These are phyloP conservation scores for Dermatophagoides farinae DNA, from an alignment of 1,140 invertebrate genomes.

Conservation along the genomic window DNA sequence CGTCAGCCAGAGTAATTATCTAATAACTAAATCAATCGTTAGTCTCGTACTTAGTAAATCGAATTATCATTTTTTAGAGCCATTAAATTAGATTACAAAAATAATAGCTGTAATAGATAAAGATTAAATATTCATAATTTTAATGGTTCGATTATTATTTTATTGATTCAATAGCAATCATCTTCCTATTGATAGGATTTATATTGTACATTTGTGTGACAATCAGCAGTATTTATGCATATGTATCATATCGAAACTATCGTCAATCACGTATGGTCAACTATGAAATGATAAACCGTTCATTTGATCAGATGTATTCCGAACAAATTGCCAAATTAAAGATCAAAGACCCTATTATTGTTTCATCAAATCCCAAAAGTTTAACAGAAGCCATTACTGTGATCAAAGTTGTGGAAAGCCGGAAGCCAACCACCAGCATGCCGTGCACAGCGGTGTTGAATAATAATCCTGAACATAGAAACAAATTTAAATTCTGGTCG, in stretches of 20 bases:
- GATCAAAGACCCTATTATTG: background rate
- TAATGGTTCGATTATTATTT: background rate
- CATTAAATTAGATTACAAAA: no score
- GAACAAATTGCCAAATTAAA: background rate
- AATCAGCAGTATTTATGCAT: background rate
- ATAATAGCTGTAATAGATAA: no score
- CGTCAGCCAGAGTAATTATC: no score
- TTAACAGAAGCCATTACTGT: background rate
- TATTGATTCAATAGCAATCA: background rate
- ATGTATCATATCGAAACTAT: background rate
- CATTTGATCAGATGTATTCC: background rate
- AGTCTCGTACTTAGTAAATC: no score
- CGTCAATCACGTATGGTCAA: background rate
- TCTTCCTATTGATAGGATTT: background rate
- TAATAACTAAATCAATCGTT: no score
- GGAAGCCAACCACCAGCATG: no score
- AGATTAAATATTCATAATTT: no score
- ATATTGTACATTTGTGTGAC: background rate
- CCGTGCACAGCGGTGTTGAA: no score
- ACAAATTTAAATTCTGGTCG: no score
- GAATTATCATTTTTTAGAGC: no score
- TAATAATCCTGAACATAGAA: no score
- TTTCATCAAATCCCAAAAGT: background rate
- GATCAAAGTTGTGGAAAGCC: no score
- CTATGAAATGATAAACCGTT: slow-evolving; percentile 3